Conservation (phyloP, 2,888 invertebrate species). For the Lissonota sp. region DNA sequence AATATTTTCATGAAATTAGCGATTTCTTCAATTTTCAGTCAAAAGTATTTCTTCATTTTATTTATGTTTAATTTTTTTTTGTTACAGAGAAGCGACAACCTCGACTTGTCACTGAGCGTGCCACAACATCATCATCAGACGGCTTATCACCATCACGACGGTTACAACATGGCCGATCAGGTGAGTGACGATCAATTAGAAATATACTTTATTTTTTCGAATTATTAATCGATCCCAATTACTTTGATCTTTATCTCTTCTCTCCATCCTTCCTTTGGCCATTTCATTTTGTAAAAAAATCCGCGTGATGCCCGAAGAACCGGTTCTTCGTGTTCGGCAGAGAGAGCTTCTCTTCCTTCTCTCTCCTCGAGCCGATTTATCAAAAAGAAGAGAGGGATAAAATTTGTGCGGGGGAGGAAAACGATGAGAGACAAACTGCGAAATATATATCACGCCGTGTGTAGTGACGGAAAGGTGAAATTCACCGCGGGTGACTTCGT, state of each 20-base stretch:
- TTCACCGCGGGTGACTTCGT: constrained; percentile 45
- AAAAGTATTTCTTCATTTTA: constrained; percentile 11
- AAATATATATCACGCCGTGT: constrained; percentile 10
- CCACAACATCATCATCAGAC: constrained; percentile 85
- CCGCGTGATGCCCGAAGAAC: constrained; percentile 15
- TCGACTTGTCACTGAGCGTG: constrained; percentile 90
- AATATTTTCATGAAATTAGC: too few relatives aligned
- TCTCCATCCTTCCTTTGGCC: background rate
- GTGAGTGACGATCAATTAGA: constrained; percentile 84
- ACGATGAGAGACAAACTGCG: background rate
- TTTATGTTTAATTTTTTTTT: constrained; percentile 73
- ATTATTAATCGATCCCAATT: constrained; percentile 15
- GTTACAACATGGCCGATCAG: constrained; percentile 92
- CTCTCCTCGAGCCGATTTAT: background rate
- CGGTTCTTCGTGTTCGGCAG: constrained; percentile 38
- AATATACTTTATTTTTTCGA: constrained; percentile 23
- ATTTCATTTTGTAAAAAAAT: too few relatives aligned
- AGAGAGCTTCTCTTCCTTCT: constrained; percentile 15
- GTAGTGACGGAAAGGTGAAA: constrained; percentile 5
- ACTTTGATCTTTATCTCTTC: background rate
- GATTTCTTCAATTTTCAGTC: too few relatives aligned
- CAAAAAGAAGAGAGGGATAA: constrained; percentile 17
- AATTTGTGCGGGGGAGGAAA: constrained; percentile 3
- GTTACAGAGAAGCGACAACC: constrained; percentile 91
- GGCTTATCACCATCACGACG: constrained; percentile 87